Evolutionary conservation across 35 echinoderm and acorn worm genomes (phyloP).

Genomic region (Eucidaris tribuloides): DNA sequence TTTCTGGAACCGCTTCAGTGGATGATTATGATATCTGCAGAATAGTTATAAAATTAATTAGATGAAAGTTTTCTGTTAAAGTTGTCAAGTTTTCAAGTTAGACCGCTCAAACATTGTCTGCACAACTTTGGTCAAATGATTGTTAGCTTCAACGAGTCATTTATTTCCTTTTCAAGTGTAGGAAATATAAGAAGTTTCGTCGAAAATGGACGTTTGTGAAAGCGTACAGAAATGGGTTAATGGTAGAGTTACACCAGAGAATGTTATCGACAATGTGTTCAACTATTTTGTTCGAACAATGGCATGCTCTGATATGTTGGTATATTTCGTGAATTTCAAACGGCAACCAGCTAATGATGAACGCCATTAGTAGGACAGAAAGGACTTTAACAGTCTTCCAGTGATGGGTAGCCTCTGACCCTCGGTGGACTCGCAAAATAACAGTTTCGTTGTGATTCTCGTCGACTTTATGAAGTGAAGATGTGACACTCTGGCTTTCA

Average conservation of each 20-base stretch:
- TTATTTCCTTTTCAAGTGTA: not conserved
- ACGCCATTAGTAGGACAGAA: not conserved
- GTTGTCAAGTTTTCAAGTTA: too few species aligned
- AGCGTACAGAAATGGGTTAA: slow-evolving; percentile 6
- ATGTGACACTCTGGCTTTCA: not conserved
- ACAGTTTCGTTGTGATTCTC: too few species aligned
- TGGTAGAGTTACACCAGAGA: not conserved
- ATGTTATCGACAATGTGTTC: not conserved
- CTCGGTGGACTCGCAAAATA: slow-evolving; percentile 1
- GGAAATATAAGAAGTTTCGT: not conserved
- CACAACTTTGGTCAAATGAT: too few species aligned
- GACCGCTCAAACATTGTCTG: too few species aligned
- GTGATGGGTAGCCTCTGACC: not conserved
- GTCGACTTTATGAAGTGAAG: not conserved
- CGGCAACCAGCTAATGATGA: not conserved
- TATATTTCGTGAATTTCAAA: not conserved
- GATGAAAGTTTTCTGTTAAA: too few species aligned
- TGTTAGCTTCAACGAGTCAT: too few species aligned
- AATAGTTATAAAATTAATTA: too few species aligned
- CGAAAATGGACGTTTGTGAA: not conserved
- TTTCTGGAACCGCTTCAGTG: too few species aligned
- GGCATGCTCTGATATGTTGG: not conserved
- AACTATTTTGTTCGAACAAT: not conserved
- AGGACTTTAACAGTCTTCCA: not conserved
- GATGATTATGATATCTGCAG: too few species aligned